These are phyloP conservation scores for Chromis chromis DNA, from an alignment of 2,797 vertebrate genomes.

Conservation along the genomic window DNA sequence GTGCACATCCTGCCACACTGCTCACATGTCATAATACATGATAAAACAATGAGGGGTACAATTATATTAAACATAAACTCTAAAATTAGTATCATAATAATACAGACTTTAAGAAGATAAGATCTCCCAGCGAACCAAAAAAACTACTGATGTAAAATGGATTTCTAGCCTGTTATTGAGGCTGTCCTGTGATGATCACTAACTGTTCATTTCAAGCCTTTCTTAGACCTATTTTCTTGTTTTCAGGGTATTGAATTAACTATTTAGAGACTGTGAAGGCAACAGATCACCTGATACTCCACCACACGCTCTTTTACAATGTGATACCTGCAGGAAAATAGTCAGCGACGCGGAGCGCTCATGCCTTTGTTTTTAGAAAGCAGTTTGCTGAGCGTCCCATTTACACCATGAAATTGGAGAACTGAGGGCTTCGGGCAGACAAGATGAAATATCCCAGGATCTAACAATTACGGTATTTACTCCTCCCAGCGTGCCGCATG, in stretches of 20 bases:
- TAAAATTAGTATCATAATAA: background rate
- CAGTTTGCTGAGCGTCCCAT: conserved; percentile 32
- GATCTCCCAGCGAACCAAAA: background rate
- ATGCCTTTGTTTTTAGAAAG: conserved; percentile 38
- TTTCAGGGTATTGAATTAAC: conserved; percentile 51
- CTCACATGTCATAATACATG: background rate
- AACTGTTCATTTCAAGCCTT: background rate
- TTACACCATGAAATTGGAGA: conserved; percentile 45
- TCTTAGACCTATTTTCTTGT: conserved; percentile 17
- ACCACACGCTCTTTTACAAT: conserved; percentile 25
- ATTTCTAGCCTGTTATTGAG: background rate
- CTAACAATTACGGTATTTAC: conserved; percentile 34
- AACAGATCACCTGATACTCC: conserved; percentile 35
- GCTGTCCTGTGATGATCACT: background rate
- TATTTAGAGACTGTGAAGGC: conserved; percentile 53
- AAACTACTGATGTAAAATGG: background rate
- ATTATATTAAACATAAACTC: background rate
- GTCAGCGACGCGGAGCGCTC: background rate
- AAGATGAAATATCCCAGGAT: conserved; percentile 35
- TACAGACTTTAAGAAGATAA: background rate
- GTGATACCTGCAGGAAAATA: conserved; percentile 40
- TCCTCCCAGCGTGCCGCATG: conserved; percentile 7
- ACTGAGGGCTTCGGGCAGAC: conserved; percentile 11
- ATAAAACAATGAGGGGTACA: no score
- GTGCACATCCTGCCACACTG: background rate